Base-by-base conservation (phyloP, 2,797 vertebrate species). In the Allobates femoralis region DNA sequence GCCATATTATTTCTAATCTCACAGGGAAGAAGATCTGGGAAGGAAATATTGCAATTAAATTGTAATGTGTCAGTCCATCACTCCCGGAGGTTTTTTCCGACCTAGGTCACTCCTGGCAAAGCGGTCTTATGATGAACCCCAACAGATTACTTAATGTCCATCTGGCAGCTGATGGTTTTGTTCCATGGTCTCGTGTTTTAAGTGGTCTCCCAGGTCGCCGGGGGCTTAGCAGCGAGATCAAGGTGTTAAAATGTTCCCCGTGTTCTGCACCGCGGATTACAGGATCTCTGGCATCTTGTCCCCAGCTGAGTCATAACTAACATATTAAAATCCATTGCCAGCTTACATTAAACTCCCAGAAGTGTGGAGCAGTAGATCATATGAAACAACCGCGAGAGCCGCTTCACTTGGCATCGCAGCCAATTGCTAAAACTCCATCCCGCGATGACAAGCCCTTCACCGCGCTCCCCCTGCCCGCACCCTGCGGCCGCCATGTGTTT, bases 271-370 rank as follows among this genome's bases (percentile, higher is more conserved):
- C 46, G 15, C 14, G 66, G 64, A 83, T 87, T 87, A 87, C 51
- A 5, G n/a, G 53, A 41, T 83, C 78, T 85, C 60, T 88, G 83
- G 87, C 87, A 77, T 85, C 78, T 58, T 23, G 30, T 67, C 83
- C 69, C 71, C 50, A 67, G 30, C 67, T 88, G 83, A 88, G 83
- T 88, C 83, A 85, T 81, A 85, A 88, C 87, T 83, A 83, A 87
- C 81, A 85, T 85, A 88, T 87, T 84, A 84, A 80, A 85, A 55
- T 77, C 69, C 66, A 77, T 83, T 83, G 85, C 80, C 85, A 87
- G 85, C 87, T 81, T 77, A 66, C 62, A 81, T 81, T 71, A 46
- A 41, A 81, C n/a, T 67, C 83, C 71, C 56, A 21, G 3, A 64
- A 81, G 87, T 78, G 62, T 77, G 71, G 34, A 80, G 86, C 76